These are phyloP conservation scores for Eurois occulta DNA, from an alignment of 2,888 invertebrate genomes.

Conservation along the genomic window DNA sequence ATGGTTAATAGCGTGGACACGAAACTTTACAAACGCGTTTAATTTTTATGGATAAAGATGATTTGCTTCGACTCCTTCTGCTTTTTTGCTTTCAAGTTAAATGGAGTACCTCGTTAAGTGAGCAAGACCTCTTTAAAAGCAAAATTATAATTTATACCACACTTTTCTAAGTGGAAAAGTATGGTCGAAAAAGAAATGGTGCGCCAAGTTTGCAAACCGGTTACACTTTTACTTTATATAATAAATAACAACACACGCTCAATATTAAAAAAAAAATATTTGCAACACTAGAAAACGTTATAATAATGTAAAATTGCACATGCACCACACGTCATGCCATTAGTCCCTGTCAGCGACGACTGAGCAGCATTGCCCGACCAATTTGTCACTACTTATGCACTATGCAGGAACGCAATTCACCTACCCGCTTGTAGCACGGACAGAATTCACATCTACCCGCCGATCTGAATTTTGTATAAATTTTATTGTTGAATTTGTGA, in stretches of 20 bases:
- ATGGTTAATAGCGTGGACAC: too few relatives aligned
- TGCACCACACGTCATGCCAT: constrained; percentile 27
- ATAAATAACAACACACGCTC: neutral
- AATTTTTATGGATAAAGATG: too few relatives aligned
- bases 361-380: constrained; percentile 35
- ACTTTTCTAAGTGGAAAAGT: too few relatives aligned
- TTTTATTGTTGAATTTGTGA: constrained; percentile 3
- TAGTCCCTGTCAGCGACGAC: constrained; percentile 39
- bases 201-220: too few relatives aligned
- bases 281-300: neutral
- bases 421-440: neutral
- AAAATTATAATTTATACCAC: too few relatives aligned
- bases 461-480: constrained; percentile 4
- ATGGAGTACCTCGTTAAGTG: too few relatives aligned
- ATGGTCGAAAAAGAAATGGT: too few relatives aligned
- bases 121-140: too few relatives aligned
- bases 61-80: too few relatives aligned
- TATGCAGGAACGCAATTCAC: constrained; percentile 25
- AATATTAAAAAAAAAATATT: neutral
- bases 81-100: too few relatives aligned
- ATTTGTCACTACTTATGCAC: constrained; percentile 50
- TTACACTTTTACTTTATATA: neutral
- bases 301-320: neutral
- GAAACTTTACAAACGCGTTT: too few relatives aligned
- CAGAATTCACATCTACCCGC: constrained; percentile 38